Conservation (phyloP, 1,140 invertebrate genomes). For the Drosophila miranda region DNA sequence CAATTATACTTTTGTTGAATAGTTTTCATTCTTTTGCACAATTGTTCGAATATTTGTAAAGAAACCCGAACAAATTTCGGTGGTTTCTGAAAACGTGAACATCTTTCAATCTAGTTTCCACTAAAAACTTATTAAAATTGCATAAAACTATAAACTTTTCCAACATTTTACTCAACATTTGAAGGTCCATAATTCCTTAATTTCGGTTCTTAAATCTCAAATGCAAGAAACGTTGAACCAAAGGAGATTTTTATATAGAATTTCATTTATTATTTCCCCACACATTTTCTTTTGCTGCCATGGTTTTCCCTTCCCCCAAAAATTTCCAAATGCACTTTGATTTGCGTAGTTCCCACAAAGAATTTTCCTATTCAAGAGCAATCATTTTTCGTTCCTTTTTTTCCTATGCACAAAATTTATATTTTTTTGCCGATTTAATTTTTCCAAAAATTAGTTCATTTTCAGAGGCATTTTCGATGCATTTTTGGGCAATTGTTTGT, state of each 20-base stretch:
- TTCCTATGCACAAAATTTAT: slow-evolving; percentile 5
- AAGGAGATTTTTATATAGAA: background rate
- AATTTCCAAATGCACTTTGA: slow-evolving; percentile 36
- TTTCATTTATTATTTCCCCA: slow-evolving; percentile 11
- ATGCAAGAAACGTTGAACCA: no score
- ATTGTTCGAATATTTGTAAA: no score
- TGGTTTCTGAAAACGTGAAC: no score
- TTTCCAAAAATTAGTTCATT: slow-evolving; percentile 40
- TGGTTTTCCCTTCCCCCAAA: slow-evolving; percentile 8
- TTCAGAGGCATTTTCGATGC: slow-evolving; percentile 10
- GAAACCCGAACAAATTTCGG: no score
- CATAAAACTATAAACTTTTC: no score
- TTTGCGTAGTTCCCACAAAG: slow-evolving; percentile 62
- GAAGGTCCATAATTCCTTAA: no score
- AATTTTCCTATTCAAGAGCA: slow-evolving; percentile 39
- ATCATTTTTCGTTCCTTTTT: slow-evolving; percentile 33
- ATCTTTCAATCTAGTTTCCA: no score
- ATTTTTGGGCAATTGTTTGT: slow-evolving; percentile 77
- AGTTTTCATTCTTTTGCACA: no score
- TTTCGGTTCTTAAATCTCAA: no score
- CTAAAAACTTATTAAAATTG: no score
- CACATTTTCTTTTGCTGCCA: slow-evolving; percentile 10
- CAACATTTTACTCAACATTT: no score
- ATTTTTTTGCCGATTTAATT: slow-evolving; percentile 1
- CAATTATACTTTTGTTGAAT: no score